Percentiles rank a stretch among this genome's conserved stretches.
phyloP scores from a whole-genome alignment of 2,888 invertebrate species.

The Eueremaeus valkanovi region DNA sequence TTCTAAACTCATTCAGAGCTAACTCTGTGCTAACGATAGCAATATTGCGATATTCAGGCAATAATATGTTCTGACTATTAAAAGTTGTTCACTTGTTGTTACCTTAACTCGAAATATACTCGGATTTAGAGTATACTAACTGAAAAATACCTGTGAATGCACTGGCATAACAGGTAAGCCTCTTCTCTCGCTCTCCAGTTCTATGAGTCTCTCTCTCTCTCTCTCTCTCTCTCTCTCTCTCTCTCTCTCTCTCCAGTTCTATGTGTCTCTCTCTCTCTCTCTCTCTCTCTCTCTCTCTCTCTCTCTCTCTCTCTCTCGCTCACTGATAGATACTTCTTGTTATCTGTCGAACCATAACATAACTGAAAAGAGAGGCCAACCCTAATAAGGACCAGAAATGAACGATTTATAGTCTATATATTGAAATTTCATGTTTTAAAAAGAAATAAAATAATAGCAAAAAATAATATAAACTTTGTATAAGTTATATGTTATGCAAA shows the following conservation, averaged over 20 bases:
- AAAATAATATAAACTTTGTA: not conserved
- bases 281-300: too few relatives aligned
- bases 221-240: too few relatives aligned
- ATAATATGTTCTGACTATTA: not conserved
- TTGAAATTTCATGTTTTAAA: not conserved
- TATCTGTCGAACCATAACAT: constrained; percentile 16
- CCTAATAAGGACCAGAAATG: constrained; percentile 2
- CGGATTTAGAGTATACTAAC: constrained; percentile 13
- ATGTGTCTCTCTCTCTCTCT: too few relatives aligned
- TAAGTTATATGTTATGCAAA: not conserved
- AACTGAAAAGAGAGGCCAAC: not conserved
- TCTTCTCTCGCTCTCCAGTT: too few relatives aligned
- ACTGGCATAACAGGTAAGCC: constrained; percentile 23
- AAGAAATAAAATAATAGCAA: not conserved
- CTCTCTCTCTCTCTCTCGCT: not conserved
- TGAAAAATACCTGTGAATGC: not conserved
- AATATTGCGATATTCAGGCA: not conserved
- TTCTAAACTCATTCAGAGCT: too few relatives aligned
- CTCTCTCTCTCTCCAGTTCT: too few relatives aligned
- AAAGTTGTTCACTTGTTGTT: constrained; percentile 14
- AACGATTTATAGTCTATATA: constrained; percentile 6
- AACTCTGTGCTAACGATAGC: too few relatives aligned
- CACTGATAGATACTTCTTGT: not conserved
- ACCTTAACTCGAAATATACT: constrained; percentile 17
- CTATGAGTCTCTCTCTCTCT: too few relatives aligned